Base-by-base conservation (phyloP, 1,140 invertebrate species). In the Drosophila equinoxialis region DNA sequence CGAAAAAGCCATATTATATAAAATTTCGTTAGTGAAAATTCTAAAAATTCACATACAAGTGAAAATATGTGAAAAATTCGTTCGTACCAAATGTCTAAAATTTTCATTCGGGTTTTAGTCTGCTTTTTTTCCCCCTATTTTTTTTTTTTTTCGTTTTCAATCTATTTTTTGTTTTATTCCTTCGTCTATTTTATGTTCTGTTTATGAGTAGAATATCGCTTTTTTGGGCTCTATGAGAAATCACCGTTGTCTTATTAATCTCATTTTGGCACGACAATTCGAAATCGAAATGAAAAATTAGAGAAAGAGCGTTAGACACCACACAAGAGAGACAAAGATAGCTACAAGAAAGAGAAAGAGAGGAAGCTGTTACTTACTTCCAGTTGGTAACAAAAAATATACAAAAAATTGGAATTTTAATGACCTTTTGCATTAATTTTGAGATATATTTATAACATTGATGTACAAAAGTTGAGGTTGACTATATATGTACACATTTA, bases 1-100 rank as follows among this genome's bases (percentile, higher is more conserved):
- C 26, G 54, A 42, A 55, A 57, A 45, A 68, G 71, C 72, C 75
- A 77, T 85, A 90, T 90, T 90, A 90, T 90, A 90, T 90, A 90
- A 90, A 90, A 84, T 84, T 89, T 81, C 84, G 73, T 65, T 81
- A 89, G 81, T 79, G 81, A 90, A 90, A 85, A 90, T 90, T 90
- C 85, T 77, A 90, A 90, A 85, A 90, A 90, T 90, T 90, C 85
- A 74, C 85, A 90, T 90, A 90, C 85, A 85, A 85, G 71, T 86
- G 81, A 90, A 90, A 90, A 90, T 90, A 90, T 90, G 85, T 90
- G 85, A 90, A 90, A 90, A 90, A 90, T 90, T 90, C 78, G 81
- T 90, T 89, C 45, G 80, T 80, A 84, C 80, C 77, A 89, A 89
- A 89, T 89, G 85, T 84, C 81, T 71, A 65, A 78, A 74, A 90